Conservation (phyloP, 2,797 vertebrate genomes). For the Anabas testudineus region DNA sequence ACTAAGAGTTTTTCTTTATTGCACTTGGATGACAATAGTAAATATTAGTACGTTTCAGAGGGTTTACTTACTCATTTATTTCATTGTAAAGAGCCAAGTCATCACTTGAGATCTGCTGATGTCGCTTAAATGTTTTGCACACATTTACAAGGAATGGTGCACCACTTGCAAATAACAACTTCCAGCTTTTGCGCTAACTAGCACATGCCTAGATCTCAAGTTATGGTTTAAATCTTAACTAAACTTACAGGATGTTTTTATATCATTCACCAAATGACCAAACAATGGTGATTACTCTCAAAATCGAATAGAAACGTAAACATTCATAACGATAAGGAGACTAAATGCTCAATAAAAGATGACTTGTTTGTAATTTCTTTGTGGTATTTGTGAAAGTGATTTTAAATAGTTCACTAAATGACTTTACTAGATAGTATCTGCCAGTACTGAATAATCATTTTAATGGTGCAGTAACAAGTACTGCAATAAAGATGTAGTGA, state of each 20-base stretch:
- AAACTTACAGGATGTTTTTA: conserved; percentile 36
- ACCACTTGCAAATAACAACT: conserved; percentile 16
- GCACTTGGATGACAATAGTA: conserved; percentile 63
- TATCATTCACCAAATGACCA: conserved; percentile 45
- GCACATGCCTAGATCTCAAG: conserved; percentile 40
- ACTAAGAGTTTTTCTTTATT: conserved; percentile 46
- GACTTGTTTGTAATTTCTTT: conserved; percentile 66
- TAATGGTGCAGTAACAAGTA: background rate
- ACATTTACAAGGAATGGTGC: conserved; percentile 8
- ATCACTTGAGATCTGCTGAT: conserved; percentile 59
- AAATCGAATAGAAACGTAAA: conserved; percentile 44
- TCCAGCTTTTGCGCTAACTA: conserved; percentile 21
- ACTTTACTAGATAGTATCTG: background rate
- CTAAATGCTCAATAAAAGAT: conserved; percentile 73
- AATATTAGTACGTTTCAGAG: conserved; percentile 40
- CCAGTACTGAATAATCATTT: background rate
- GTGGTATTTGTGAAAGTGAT: conserved; percentile 10
- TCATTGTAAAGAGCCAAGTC: conserved; percentile 54
- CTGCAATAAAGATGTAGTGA: too few relatives aligned
- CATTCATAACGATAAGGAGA: conserved; percentile 55
- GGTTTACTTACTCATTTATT: conserved; percentile 40
- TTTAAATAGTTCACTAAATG: background rate
- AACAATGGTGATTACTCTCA: conserved; percentile 34
- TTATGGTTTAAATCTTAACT: conserved; percentile 48
- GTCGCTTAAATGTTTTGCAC: conserved; percentile 12